Percentiles rank a stretch among this genome's conserved stretches.
Evolutionary conservation across 1,140 invertebrate genomes (phyloP).

Genomic region (Calephelis nemesis): DNA sequence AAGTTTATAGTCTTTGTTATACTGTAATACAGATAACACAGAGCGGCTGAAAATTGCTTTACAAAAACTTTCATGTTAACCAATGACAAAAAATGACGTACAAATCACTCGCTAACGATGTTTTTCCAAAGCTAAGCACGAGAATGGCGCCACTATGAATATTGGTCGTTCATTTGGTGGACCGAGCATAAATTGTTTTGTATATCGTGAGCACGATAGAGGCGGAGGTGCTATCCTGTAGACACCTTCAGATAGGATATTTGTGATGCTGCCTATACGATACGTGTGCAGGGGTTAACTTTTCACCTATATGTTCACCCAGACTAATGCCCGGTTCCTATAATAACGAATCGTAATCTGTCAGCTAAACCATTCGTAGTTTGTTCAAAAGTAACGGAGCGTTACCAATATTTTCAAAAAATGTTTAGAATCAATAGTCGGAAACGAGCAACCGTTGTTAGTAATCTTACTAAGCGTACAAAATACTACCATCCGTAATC

Average conservation of each 20-base stretch:
- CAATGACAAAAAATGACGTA: no score
- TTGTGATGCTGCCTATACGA: background rate
- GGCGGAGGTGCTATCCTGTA: background rate
- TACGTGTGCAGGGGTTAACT: background rate
- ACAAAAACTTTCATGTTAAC: background rate
- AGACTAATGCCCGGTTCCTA: no score
- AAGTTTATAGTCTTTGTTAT: no score
- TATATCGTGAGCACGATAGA: background rate
- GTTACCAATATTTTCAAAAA: no score
- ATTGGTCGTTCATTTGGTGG: conserved; percentile 2
- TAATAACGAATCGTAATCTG: no score
- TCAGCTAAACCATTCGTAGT: no score
- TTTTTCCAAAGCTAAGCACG: background rate
- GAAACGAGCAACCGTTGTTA: no score
- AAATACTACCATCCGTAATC: no score
- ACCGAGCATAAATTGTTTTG: background rate
- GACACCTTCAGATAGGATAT: background rate
- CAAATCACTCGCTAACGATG: background rate
- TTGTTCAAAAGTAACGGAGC: no score
- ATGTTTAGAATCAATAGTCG: no score
- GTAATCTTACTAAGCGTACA: no score
- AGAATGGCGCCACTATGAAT: background rate
- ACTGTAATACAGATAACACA: no score
- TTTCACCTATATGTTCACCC: background rate
- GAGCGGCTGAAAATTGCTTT: background rate